phyloP scores from a whole-genome alignment of 2,113 vertebrate species.

The Crotalus tigris region DNA sequence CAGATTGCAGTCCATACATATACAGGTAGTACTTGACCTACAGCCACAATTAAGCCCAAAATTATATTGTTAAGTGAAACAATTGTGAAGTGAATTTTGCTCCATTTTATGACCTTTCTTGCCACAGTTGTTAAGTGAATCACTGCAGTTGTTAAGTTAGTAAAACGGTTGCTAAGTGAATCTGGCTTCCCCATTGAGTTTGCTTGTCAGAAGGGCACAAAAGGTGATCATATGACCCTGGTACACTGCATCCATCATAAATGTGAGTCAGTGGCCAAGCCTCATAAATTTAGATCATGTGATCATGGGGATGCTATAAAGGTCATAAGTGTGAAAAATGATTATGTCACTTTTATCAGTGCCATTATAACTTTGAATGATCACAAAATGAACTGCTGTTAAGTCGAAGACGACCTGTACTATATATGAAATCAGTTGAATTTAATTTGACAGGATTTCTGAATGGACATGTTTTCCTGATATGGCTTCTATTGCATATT shows the following conservation, averaged over 20 bases:
- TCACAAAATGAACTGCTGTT: not conserved
- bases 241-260: not conserved
- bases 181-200: not conserved
- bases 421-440: not conserved
- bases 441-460: not conserved
- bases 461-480: not conserved
- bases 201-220: not conserved
- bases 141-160: too few relatives aligned
- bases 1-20: not conserved
- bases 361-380: not conserved
- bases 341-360: too few relatives aligned
- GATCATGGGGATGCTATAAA: not conserved
- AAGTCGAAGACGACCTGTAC: not conserved
- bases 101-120: too few relatives aligned
- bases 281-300: not conserved
- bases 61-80: not conserved
- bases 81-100: too few relatives aligned
- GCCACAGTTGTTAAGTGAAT: too few relatives aligned
- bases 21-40: not conserved
- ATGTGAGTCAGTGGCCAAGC: not conserved
- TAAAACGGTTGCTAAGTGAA: too few relatives aligned
- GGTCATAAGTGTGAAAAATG: too few relatives aligned
- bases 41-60: not conserved
- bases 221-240: not conserved
- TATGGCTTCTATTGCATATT: not conserved